Base-by-base conservation (phyloP, 2,113 vertebrate species). In the Semnopithecus entellus region DNA sequence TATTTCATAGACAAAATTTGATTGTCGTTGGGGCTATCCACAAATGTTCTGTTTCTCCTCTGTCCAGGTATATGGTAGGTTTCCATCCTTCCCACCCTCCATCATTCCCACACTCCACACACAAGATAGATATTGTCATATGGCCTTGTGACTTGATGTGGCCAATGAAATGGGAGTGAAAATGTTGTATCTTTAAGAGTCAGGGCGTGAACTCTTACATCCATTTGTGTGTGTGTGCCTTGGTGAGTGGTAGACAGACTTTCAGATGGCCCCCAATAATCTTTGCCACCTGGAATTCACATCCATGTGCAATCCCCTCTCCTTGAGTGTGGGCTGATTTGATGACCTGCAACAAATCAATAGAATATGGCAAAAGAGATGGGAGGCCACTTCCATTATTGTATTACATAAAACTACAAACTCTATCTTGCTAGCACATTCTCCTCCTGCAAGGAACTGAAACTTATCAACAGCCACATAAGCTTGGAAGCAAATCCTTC, bases 1-100 rank as follows among this genome's bases (percentile, higher is more conserved):
- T 66, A 91, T 96, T 86, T 93, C 38, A 75, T 81, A 81, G 78
- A 93, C 27, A 96, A 95, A 91, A 78, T 38, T 32, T 40, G 30
- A 48, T 73, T 88, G 23, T 72, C 57, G 7, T 25, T 61, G 20
- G 6, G 40, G 23, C 18, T 89, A 2, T 82, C 70, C 38, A 64
- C 6, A 72, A 38, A 88, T 68, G 40, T 75, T 92, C 20, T 57
- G 17, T 83, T 68, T 81, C 81, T 88, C 27, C 25, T 55, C 43
- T 61, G 57, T 79, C n/a, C 23, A 13, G 2, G 30, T 30, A 76
- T 85, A 30, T 32, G 8, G 30, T 70, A 76, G 81, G 35, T 64
- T 66, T 72, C 11, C 30, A 45, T 89, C 20, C 8, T 14, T 10
- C 2, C 35, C 35, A 2, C 2, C 17, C 17, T 17, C 3, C 73